Evolutionary conservation across 2,113 vertebrate species (phyloP).

Genomic region (Arothron firmamentum): DNA sequence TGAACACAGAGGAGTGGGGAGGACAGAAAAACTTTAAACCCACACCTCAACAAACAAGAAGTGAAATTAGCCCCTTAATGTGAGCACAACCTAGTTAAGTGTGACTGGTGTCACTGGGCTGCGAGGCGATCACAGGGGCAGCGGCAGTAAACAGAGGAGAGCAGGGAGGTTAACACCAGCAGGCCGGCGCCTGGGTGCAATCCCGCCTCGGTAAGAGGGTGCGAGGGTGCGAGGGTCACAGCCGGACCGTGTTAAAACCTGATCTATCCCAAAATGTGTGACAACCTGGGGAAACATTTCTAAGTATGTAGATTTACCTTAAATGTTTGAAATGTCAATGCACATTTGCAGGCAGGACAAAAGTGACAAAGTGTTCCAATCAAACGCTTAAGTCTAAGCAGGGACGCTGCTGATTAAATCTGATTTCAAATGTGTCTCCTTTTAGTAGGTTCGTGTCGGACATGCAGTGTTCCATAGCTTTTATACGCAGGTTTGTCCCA

Average conservation of each 20-base stretch:
- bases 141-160: slow-evolving; percentile 30
- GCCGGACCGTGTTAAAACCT: slow-evolving; percentile 26
- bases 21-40: not conserved
- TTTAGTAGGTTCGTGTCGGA: slow-evolving; percentile 9
- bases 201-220: slow-evolving; percentile 29
- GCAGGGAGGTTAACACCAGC: slow-evolving; percentile 31
- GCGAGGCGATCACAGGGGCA: slow-evolving; percentile 44
- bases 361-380: not conserved
- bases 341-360: slow-evolving; percentile 18
- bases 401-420: slow-evolving; percentile 5
- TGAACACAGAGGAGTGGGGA: slow-evolving; percentile 40
- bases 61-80: slow-evolving; percentile 46
- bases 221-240: slow-evolving; percentile 32
- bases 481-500: slow-evolving; percentile 29
- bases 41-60: slow-evolving; percentile 13
- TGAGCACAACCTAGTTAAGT: slow-evolving; percentile 52
- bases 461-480: slow-evolving; percentile 11
- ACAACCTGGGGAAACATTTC: slow-evolving; percentile 24
- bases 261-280: slow-evolving; percentile 40
- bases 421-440: not conserved
- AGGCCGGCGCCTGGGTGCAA: slow-evolving; percentile 12
- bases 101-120: slow-evolving; percentile 50
- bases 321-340: slow-evolving; percentile 1
- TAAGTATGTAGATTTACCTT: slow-evolving; percentile 8
- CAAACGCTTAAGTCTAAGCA: not conserved